phyloP scores from a whole-genome alignment of 2,113 vertebrate species.

The Myotis brandtii region DNA sequence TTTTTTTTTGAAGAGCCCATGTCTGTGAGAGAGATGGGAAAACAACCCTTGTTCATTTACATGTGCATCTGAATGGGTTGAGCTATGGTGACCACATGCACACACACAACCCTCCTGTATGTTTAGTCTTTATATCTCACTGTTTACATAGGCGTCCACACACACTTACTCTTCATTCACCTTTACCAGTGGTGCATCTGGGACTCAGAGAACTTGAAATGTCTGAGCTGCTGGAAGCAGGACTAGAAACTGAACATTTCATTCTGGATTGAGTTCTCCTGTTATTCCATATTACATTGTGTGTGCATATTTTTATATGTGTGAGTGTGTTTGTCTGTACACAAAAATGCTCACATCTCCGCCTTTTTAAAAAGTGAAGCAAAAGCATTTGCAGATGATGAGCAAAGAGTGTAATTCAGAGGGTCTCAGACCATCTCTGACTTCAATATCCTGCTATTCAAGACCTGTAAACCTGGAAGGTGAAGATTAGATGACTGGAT shows the following conservation, averaged over 20 bases:
- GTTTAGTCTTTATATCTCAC: background rate
- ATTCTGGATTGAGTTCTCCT: background rate
- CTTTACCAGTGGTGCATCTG: conserved; percentile 13
- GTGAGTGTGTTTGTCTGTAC: background rate
- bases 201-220: background rate
- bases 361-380: conserved; percentile 9
- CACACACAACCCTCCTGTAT: background rate
- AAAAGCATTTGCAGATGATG: background rate
- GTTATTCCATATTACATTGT: background rate
- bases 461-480: background rate
- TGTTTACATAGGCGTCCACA: conserved; percentile 4
- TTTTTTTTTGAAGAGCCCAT: background rate
- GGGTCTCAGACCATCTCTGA: background rate
- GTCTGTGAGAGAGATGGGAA: background rate
- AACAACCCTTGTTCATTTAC: background rate
- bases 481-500: background rate
- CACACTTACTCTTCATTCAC: background rate
- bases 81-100: background rate
- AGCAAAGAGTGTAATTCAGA: background rate
- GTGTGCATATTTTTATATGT: background rate
- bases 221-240: conserved; percentile 2
- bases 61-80: background rate
- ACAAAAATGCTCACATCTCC: background rate
- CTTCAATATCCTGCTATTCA: background rate
- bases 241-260: conserved; percentile 1